Base-by-base conservation (phyloP, 1,140 invertebrate species). In the Penaeus chinensis region DNA sequence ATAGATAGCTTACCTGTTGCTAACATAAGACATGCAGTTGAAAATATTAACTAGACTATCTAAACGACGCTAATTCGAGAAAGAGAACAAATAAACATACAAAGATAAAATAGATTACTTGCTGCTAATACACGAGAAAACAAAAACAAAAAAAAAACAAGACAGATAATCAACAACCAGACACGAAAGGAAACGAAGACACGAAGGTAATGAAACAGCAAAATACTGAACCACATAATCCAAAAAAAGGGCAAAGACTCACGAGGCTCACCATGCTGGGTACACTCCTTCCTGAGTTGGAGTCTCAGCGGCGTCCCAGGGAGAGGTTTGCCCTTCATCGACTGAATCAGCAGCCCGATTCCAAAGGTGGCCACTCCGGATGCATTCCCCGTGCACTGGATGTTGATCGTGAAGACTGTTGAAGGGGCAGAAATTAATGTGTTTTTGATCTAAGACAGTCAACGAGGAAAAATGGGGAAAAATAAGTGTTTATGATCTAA, bases 221-320 rank as follows among this genome's bases (percentile, higher is more conserved):
- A 16, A 37, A 22, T 32, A 32, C 2, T 32, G 32, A 32, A 32
- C 32, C 32, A 32, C 32, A 32, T 32, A 32, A 32, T 32, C 32
- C 32, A 3, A 18, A 74, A 10, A 37, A 74, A 13, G 27, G 27
- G n/a, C 32, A 18, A 13, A 71, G 24, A 71, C n/a, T 71, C 32
- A 32, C 32, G 32, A n/a, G n/a, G 62, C 90, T 90, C 94, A 97
- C 96, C 96, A 95, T 96, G 95, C 93, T 96, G 95, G 92, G 95
- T 95, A 94, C 98, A 99, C 94, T 98, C 96, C 95, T 99, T 99
- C 93, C 96, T 95, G 91, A 99, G 94, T 91, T 95, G 96, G 89
- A 99, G 94, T 91, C 96, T 95, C 89, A 99, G 94, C 84, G 98
- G 97, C 91, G 97, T 98, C 91, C 97, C 97, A 91, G 96, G 95